Base-by-base conservation (phyloP, 1,140 invertebrate genomes). In the Macrotrachela quadricornifera region DNA sequence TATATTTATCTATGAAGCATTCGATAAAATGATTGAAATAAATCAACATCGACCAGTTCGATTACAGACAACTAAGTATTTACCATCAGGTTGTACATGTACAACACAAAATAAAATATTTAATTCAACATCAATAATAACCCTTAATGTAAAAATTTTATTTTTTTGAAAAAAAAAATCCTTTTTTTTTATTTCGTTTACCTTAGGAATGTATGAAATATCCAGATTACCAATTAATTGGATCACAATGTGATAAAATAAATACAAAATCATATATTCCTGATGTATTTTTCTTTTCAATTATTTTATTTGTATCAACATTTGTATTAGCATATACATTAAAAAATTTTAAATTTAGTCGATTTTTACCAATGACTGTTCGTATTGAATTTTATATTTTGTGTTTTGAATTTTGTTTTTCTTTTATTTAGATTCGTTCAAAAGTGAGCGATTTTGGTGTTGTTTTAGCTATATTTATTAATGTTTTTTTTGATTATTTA, bases 1-100 rank as follows among this genome's bases (percentile, higher is more conserved):
- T 58, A 97, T 99, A 63, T 99, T 97, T 70, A 92, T 97, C 64
- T 88, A 86, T 66, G 94, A 97, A 77, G 86, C 90, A 66, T 60
- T 77, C 50, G 66, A 68, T 54, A 78, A 77, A 57, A 59, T 75
- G 38, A 41, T 55, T 41, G 44, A 42, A 16, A 54, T 54, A 11
- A 48, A 36, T 6, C 2, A 30, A 30, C 21, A 30, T 4, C 21
- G n/a, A 42, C 44, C 44, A 44, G 16, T 44, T 41, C 18, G n/a
- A 36, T 8, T 30, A 30, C 21, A 30, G 2, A 30, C 21, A 30
- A 30, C 21, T 4, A 8, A 30, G 2, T 4, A 3, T 1, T 42
- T 42, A 10, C 12, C 13, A 14, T 10, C 3, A 14, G 10, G 10
- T 42, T 42, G 41, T 42, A 6, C 41, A 4, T 42, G 41, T 15